Evolutionary conservation across 2,888 invertebrate species (phyloP).

Genomic region (Polydrusus cervinus): DNA sequence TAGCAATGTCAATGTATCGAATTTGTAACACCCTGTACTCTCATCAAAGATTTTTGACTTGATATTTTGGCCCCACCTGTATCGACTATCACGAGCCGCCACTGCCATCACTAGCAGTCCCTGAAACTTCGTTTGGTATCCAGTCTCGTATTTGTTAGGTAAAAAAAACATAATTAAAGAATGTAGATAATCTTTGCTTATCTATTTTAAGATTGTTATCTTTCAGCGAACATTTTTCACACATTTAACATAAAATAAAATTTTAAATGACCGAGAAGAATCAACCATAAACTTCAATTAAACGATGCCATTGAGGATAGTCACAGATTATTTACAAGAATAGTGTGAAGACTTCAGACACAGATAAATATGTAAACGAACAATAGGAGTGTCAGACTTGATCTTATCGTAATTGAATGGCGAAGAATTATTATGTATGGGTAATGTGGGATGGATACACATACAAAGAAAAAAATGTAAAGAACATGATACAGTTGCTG

Average conservation of each 20-base stretch:
- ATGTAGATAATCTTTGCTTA: background rate
- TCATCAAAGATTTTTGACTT: too few species aligned
- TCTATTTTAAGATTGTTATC: background rate
- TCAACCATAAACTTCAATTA: conserved; percentile 37
- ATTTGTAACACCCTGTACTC: too few species aligned
- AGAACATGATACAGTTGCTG: background rate
- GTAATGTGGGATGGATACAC: conserved; percentile 31
- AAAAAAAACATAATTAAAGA: too few species aligned
- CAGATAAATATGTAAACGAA: conserved; percentile 46
- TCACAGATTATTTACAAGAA: conserved; percentile 39
- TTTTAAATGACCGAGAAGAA: conserved; percentile 20
- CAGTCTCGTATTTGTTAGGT: too few species aligned
- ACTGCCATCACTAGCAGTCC: too few species aligned
- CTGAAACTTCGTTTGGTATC: too few species aligned
- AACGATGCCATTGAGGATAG: conserved; percentile 34
- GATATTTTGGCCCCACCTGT: too few species aligned
- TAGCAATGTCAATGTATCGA: too few species aligned
- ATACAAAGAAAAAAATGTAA: background rate
- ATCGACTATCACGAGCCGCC: too few species aligned
- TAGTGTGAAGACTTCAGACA: conserved; percentile 42
- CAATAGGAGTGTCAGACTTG: conserved; percentile 37
- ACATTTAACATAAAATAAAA: conserved; percentile 21
- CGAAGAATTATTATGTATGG: conserved; percentile 35
- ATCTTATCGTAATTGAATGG: conserved; percentile 49
- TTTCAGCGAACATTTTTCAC: background rate